These are phyloP conservation scores for Drosophila fuyamai DNA, from an alignment of 1,140 invertebrate species.

Conservation along the genomic window DNA sequence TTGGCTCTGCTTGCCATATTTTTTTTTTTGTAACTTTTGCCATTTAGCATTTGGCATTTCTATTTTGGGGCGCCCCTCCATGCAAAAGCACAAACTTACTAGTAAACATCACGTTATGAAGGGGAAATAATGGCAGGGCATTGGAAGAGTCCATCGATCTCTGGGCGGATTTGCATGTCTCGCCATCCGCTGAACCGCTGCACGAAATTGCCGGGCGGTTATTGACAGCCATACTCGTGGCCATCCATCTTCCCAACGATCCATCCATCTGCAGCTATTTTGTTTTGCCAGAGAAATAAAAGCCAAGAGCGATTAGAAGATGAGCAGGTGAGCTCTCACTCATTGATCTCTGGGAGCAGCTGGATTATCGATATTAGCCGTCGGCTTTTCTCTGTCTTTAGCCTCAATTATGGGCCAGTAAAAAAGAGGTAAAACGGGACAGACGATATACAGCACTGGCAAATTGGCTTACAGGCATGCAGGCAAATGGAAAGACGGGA, in stretches of 20 bases:
- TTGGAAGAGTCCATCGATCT: slow-evolving; percentile 20
- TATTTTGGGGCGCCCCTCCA: slow-evolving; percentile 42
- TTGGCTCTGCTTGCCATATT: slow-evolving; percentile 43
- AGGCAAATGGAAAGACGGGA: slow-evolving; percentile 6
- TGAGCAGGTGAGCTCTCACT: slow-evolving; percentile 2
- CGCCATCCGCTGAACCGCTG: slow-evolving; percentile 11
- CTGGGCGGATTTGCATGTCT: slow-evolving; percentile 24
- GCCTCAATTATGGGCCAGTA: slow-evolving; percentile 35
- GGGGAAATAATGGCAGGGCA: slow-evolving; percentile 1
- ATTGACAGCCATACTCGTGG: slow-evolving; percentile 28
- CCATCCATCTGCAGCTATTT: background rate
- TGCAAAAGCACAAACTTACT: slow-evolving; percentile 1
- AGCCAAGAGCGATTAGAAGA: background rate
- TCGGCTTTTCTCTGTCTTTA: slow-evolving; percentile 30
- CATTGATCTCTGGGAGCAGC: background rate
- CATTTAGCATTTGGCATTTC: slow-evolving; percentile 55
- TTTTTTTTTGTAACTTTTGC: slow-evolving; percentile 23
- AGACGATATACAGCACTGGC: slow-evolving; percentile 9
- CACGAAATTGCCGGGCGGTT: slow-evolving; percentile 31
- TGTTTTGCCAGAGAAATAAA: background rate
- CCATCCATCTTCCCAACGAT: slow-evolving; percentile 27
- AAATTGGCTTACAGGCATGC: slow-evolving; percentile 41
- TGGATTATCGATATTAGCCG: slow-evolving; percentile 32
- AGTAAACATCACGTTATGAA: background rate
- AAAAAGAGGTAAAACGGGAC: slow-evolving; percentile 9